Base-by-base conservation (phyloP, 2,797 vertebrate species). In the Rhinoraja longicauda region DNA sequence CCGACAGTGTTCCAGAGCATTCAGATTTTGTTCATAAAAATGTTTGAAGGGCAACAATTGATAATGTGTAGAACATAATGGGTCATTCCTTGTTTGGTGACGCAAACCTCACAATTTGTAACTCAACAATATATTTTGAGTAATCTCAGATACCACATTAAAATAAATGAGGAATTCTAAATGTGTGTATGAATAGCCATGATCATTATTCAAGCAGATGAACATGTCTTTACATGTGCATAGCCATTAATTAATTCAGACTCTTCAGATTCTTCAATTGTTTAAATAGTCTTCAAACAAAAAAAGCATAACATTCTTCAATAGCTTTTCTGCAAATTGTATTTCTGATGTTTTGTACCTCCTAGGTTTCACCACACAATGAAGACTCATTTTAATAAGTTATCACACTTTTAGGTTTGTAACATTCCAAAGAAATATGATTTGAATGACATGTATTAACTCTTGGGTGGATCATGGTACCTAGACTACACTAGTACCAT, bases 271-370 rank as follows among this genome's bases (percentile, higher is more conserved):
- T 70, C 36, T 70, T 59, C 26, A 26, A 67, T 67, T 32, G 7
- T 92, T 92, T 92, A 92, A 92, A 92, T 92, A 26, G 24, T 75
- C 73, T 26, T 75, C 12, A 88, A 64, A 45, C 70, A 91, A 45
- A 72, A 90, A 91, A 39, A 45, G n/a, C 45, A 53, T 53, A 53
- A 5, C 3, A 53, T 53, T 73, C 24, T 57, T 75, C 72, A 21
- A 29, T 91, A 29, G 26, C 90, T 92, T 75, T 75, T 29, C 53
- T 73, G 39, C 72, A 92, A n/a, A 73, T 91, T 45, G 19, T 90
- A 19, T 39, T 72, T 36, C 88, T 26, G n/a, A 32, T 36, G 17
- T 73, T 91, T 70, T 45, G 9, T 91, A 32, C 67, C 72, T 75
- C 32, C 24, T 92, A 45, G 57, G 53, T 53, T 73, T 92, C 19